Evolutionary conservation across 2,113 vertebrate genomes (phyloP).

Genomic region (Oxygymnocypris stewartii): DNA sequence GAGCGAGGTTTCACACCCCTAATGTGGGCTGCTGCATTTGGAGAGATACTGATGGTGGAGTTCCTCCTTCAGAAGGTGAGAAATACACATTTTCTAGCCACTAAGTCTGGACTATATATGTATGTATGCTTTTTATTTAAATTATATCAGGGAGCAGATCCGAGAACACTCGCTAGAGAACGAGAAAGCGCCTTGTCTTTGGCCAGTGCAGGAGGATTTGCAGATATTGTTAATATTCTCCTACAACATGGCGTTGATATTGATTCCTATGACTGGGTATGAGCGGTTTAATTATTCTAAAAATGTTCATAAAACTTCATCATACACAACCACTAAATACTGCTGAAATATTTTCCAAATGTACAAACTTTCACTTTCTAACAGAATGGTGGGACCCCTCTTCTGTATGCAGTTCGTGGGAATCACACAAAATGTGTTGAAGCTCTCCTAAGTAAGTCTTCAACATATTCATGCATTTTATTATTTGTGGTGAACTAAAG

Average conservation of each 20-base stretch:
- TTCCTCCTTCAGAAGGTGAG: constrained; percentile 89
- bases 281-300: not conserved
- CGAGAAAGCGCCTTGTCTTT: constrained; percentile 90
- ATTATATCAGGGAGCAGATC: constrained; percentile 83
- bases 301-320: not conserved
- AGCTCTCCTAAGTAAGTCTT: constrained; percentile 82
- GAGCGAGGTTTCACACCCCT: constrained; percentile 93
- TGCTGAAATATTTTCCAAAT: not conserved
- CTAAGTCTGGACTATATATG: not conserved
- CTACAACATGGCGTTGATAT: constrained; percentile 86
- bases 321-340: not conserved
- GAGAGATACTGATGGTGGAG: constrained; percentile 89
- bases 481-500: not conserved
- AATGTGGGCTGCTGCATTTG: constrained; percentile 95
- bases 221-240: constrained; percentile 85
- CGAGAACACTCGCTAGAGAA: constrained; percentile 84
- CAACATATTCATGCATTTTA: not conserved
- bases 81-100: not conserved
- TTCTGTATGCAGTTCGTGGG: constrained; percentile 92
- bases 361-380: not conserved
- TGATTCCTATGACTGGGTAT: constrained; percentile 94
- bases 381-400: constrained; percentile 93
- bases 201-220: constrained; percentile 92
- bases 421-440: constrained; percentile 93
- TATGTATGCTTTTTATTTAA: not conserved